A percentile compares a stretch with the other conserved stretches of the same genome.
phyloP scores from a whole-genome alignment of 2,888 invertebrate genomes.

The Eumerus sabulonum region DNA sequence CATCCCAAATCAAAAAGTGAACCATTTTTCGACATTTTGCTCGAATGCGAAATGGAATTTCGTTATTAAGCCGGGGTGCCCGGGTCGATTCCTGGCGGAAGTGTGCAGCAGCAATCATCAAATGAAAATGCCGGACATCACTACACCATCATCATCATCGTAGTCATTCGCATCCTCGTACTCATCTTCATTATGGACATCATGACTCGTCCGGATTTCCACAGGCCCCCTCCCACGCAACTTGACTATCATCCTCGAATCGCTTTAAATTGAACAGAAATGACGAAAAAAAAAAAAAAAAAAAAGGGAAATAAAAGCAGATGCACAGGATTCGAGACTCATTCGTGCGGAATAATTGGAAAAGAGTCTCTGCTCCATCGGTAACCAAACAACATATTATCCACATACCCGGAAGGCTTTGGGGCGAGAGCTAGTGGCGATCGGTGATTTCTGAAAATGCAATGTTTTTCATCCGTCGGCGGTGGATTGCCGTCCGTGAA shows the following conservation, averaged over 20 bases:
- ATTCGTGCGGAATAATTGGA: constrained; percentile 73
- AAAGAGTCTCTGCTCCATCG: constrained; percentile 70
- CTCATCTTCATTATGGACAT: background rate
- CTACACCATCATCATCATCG: too few relatives aligned
- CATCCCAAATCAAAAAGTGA: constrained; percentile 64
- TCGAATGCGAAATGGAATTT: constrained; percentile 56
- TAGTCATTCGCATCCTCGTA: background rate
- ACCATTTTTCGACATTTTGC: constrained; percentile 24
- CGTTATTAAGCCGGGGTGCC: constrained; percentile 53
- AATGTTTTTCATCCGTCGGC: background rate
- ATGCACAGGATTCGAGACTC: constrained; percentile 68
- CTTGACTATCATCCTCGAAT: background rate
- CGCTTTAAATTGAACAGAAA: constrained; percentile 13
- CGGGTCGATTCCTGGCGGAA: constrained; percentile 28
- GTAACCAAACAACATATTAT: constrained; percentile 71
- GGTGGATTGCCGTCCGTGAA: background rate
- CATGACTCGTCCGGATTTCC: constrained; percentile 5
- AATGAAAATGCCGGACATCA: constrained; percentile 67
- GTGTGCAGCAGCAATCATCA: constrained; percentile 61
- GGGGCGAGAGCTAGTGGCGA: background rate
- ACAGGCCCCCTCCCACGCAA: constrained; percentile 22
- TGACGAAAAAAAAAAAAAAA: constrained; percentile 31
- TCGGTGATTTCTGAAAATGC: background rate
- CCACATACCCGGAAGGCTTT: constrained; percentile 53
- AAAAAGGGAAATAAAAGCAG: constrained; percentile 27